Percentiles rank a stretch among this genome's conserved stretches.
phyloP scores from a whole-genome alignment of 2,113 vertebrate species.

The Aphyosemion australe region DNA sequence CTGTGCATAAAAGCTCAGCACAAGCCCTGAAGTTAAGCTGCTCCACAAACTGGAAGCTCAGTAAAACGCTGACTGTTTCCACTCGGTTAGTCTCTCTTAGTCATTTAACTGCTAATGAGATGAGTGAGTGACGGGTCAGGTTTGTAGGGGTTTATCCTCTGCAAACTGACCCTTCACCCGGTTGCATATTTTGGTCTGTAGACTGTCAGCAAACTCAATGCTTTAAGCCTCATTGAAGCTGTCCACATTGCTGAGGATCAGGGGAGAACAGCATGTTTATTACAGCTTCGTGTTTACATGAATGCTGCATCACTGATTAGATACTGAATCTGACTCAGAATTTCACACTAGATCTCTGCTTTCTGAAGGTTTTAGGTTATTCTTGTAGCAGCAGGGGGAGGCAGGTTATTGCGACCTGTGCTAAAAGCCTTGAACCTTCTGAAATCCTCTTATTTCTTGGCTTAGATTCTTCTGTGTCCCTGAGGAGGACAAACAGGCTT shows the following conservation, averaged over 20 bases:
- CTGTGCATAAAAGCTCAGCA: background rate
- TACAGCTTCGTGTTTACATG: background rate
- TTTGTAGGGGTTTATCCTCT: slow-evolving; percentile 53
- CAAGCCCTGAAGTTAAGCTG: slow-evolving; percentile 25
- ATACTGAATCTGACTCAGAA: background rate
- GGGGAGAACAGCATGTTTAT: background rate
- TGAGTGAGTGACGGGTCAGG: slow-evolving; percentile 59
- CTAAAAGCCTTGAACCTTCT: slow-evolving; percentile 70
- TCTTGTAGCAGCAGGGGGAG: slow-evolving; percentile 24
- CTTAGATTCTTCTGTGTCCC: slow-evolving; percentile 67
- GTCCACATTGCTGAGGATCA: background rate
- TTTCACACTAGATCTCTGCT: background rate
- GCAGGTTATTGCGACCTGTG: slow-evolving; percentile 68
- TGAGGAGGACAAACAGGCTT: slow-evolving; percentile 53
- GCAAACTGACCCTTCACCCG: slow-evolving; percentile 46
- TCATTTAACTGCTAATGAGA: slow-evolving; percentile 76
- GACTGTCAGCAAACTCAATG: background rate
- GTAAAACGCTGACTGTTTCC: slow-evolving; percentile 70
- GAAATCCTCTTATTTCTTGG: slow-evolving; percentile 79
- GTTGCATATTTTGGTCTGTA: slow-evolving; percentile 9
- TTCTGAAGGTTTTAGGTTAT: background rate
- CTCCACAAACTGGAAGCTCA: slow-evolving; percentile 30
- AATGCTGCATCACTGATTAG: background rate
- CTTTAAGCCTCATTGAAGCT: background rate
- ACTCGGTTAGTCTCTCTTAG: slow-evolving; percentile 59